These are phyloP conservation scores for Drosophila fungiperda DNA, from an alignment of 2,888 invertebrate species.

Conservation along the genomic window DNA sequence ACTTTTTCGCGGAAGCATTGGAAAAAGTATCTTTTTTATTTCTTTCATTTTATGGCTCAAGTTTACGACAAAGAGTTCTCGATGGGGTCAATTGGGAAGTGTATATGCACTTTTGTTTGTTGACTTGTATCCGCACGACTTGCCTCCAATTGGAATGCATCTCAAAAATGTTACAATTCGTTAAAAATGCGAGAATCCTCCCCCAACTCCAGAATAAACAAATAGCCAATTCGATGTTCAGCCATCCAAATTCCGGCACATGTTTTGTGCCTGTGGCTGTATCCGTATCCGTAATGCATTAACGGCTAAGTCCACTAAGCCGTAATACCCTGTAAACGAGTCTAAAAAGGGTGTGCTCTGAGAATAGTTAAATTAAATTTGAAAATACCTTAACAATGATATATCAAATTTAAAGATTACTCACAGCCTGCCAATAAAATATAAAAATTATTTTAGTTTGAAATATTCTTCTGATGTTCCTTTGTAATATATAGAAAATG, in stretches of 20 bases:
- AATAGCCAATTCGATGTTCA: conserved; percentile 28
- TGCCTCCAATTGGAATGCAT: conserved; percentile 31
- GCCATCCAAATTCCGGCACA: conserved; percentile 38
- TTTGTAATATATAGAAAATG: too few species aligned
- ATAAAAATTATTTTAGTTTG: not conserved
- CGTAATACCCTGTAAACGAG: conserved; percentile 25
- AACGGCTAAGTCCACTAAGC: conserved; percentile 6
- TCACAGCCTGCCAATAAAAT: not conserved
- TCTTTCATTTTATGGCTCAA: conserved; percentile 62
- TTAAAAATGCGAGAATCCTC: conserved; percentile 1
- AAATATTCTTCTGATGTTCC: too few species aligned
- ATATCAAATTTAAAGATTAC: not conserved
- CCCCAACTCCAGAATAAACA: not conserved
- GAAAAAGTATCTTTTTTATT: conserved; percentile 36
- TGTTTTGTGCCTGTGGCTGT: conserved; percentile 20
- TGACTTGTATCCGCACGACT: conserved; percentile 21
- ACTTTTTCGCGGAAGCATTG: conserved; percentile 46
- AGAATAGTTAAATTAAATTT: not conserved
- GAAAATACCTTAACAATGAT: not conserved
- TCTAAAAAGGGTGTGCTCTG: not conserved
- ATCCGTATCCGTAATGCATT: conserved; percentile 41
- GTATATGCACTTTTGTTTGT: conserved; percentile 29
- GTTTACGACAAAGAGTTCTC: conserved; percentile 66
- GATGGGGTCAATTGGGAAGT: conserved; percentile 52
- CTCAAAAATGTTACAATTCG: conserved; percentile 20